Conservation (phyloP, 2,797 vertebrate species). For the Gymnopithys bicolor region DNA sequence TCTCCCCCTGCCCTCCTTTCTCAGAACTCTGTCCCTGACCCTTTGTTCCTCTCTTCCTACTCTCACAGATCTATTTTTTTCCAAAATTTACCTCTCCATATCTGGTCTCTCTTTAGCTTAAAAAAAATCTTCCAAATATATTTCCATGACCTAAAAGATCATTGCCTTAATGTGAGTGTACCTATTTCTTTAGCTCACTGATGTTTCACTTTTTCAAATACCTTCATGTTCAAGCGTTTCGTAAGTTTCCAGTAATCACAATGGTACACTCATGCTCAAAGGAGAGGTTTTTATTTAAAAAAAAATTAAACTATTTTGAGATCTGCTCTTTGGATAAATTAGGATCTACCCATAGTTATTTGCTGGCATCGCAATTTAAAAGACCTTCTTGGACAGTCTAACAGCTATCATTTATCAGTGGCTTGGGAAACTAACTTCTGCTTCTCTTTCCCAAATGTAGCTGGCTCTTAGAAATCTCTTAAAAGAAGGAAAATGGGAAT, state of each 20-base stretch:
- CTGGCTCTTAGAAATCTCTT: not conserved
- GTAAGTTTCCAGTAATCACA: not conserved
- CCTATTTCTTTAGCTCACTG: not conserved
- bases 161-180: not conserved
- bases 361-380: not conserved
- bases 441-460: not conserved
- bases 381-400: not conserved
- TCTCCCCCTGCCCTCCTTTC: accelerated
- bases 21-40: not conserved
- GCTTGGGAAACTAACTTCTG: not conserved
- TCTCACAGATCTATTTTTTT: not conserved
- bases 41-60: not conserved
- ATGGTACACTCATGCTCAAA: not conserved
- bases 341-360: not conserved
- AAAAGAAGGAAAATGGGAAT: not conserved
- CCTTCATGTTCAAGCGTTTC: not conserved
- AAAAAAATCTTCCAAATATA: not conserved
- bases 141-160: not conserved
- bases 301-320: not conserved
- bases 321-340: not conserved
- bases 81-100: not conserved
- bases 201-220: not conserved
- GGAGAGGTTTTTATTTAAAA: not conserved
- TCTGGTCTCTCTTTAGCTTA: not conserved
- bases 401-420: not conserved